Evolutionary conservation across 2,888 invertebrate species (phyloP).

Genomic region (Dryocosmus kuriphilus): DNA sequence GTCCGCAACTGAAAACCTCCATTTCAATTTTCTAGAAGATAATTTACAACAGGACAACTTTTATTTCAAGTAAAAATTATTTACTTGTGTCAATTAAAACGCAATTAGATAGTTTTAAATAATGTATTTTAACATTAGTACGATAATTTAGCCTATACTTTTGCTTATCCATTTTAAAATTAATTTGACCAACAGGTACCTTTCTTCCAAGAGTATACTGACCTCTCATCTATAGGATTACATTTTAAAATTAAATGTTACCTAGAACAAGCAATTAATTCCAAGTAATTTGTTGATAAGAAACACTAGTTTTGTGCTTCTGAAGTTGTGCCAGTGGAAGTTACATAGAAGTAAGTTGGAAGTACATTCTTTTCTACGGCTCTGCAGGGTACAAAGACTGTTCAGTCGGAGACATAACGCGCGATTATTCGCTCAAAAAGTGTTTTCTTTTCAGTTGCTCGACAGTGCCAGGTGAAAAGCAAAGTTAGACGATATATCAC

Average conservation of each 20-base stretch:
- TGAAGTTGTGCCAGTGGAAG: background rate
- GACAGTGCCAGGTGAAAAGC: slow-evolving; percentile 58
- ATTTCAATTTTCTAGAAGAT: background rate
- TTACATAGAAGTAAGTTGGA: slow-evolving; percentile 2
- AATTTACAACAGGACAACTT: background rate
- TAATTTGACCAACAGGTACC: too few relatives aligned
- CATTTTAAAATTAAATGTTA: too few relatives aligned
- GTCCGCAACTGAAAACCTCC: background rate
- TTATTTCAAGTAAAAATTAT: background rate
- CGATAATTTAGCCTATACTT: too few relatives aligned
- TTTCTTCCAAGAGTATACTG: too few relatives aligned
- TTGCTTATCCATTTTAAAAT: too few relatives aligned
- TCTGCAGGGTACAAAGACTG: slow-evolving; percentile 8
- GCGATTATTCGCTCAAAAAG: slow-evolving; percentile 57
- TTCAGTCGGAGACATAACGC: slow-evolving; percentile 49
- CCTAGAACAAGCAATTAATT: background rate
- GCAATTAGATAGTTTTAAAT: background rate
- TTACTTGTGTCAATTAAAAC: background rate
- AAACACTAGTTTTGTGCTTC: background rate
- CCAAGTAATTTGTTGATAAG: slow-evolving; percentile 7
- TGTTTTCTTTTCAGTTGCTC: slow-evolving; percentile 57
- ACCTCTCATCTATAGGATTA: background rate
- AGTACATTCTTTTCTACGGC: slow-evolving; percentile 5
- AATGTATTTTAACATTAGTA: too few relatives aligned
- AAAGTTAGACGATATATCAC: slow-evolving; percentile 58